Evolutionary conservation across 2,113 vertebrate species (phyloP), one percentile per base, ranked within the genome.

Genomic region (Hucho hucho): DNA sequence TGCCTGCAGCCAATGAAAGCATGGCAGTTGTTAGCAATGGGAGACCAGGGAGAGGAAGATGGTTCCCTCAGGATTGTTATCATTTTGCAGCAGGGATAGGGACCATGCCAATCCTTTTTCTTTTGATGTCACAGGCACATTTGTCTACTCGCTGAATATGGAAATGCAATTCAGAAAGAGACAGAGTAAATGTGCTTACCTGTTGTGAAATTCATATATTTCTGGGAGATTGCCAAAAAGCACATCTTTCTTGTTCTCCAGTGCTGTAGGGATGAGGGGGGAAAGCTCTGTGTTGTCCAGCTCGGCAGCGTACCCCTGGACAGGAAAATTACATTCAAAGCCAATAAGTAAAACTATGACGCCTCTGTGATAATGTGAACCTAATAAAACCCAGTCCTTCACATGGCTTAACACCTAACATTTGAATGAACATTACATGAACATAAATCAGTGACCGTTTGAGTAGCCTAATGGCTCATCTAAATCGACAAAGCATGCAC

Each of bases 221-320:
- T 98, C 96, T 13, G 90, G 89, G 65, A 99, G 95, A 82, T 99
- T 99, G 32, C 97, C 97, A 77, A 99, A 99, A 63, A 99, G 95
- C 78, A 96, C 82, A 4, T 98, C 96, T 67, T 95, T 95, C 86
- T 95, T 98, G 86, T 96, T 96, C 82, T 95, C 93, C 81, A 98
- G 91, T 2, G 92, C 79, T 0, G 93, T 89, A 18, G 97, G 97
- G 79, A 97, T 95, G 72, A 98, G 92, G 74, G 96, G 95, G 63
- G 92, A 91, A 63, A 98, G 90, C 84, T 88, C 96, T 1, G 95
- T 93, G 86, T 96, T 97, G 76, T 97, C 95, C 92, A 99, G 92
- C 83, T 96, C 94, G 67, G 92, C 92, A 63, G 95, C 94, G 26
- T 99, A 99, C 0, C 97, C 97, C 97, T 99, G 88, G 1, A 66